Percentiles rank a stretch among this genome's conserved stretches.
phyloP scores from a whole-genome alignment of 1,140 invertebrate species.

The Lepidurus couesii region DNA sequence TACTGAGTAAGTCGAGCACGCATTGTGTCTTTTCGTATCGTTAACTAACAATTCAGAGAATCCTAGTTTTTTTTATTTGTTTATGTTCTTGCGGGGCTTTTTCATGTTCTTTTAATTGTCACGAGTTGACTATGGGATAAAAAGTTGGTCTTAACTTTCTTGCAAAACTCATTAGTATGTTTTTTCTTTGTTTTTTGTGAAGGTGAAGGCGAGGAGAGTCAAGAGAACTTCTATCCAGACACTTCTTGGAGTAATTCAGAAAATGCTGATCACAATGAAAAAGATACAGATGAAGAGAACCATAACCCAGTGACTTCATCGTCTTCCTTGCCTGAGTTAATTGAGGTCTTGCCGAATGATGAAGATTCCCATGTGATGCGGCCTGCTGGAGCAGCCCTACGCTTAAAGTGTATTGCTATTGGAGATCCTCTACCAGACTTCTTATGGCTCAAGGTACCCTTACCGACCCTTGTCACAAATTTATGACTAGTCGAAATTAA shows the following conservation, averaged over 20 bases:
- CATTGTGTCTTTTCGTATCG: background rate
- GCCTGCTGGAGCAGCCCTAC: background rate
- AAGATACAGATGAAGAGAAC: background rate
- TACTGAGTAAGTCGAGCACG: background rate
- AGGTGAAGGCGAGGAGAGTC: background rate
- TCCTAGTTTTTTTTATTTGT: background rate
- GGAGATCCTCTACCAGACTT: background rate
- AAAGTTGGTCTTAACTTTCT: background rate
- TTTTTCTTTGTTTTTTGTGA: background rate
- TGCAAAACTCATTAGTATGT: background rate
- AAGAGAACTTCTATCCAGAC: background rate
- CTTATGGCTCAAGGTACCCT: background rate
- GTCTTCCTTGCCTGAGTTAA: background rate
- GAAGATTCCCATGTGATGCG: constrained; percentile 3
- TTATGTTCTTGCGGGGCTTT: background rate
- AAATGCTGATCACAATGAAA: background rate
- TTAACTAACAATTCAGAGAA: no score
- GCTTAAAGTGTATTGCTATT: background rate
- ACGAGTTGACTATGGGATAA: background rate
- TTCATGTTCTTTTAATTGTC: background rate
- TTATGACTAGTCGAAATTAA: no score
- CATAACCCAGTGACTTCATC: background rate
- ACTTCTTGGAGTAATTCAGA: background rate
- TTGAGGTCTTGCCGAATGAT: constrained; percentile 2
- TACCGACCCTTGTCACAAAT: background rate